A percentile compares a stretch with the other conserved stretches of the same genome.
Evolutionary conservation across 2,113 vertebrate genomes (phyloP).

Genomic region (Tauraco erythrolophus): DNA sequence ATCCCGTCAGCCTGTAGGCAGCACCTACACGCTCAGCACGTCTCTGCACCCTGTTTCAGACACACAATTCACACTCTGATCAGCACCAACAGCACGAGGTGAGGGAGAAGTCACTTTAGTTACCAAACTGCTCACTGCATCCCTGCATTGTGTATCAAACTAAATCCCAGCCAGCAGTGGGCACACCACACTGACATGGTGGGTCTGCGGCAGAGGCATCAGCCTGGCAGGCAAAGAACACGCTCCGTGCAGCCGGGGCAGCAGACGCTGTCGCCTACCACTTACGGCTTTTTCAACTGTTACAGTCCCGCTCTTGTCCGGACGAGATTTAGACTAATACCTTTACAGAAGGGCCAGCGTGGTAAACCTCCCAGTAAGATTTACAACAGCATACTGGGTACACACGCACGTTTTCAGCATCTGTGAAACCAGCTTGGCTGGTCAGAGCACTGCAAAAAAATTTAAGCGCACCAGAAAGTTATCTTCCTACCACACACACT

Average conservation of each 20-base stretch:
- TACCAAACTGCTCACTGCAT: not conserved
- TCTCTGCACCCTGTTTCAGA: no score
- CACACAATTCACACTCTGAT: not conserved
- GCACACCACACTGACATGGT: no score
- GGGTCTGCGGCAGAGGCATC: not conserved
- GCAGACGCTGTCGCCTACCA: not conserved
- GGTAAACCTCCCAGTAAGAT: not conserved
- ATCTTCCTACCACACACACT: fast-evolving
- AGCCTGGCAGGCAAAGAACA: not conserved
- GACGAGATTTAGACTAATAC: not conserved
- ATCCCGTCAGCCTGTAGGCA: not conserved
- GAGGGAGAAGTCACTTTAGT: not conserved
- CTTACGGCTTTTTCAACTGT: not conserved
- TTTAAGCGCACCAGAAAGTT: fast-evolving
- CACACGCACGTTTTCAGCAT: not conserved
- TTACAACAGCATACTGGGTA: not conserved
- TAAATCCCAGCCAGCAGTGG: not conserved
- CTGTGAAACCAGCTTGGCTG: not conserved
- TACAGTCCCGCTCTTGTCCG: not conserved
- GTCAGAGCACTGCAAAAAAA: not conserved
- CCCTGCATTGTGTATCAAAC: not conserved
- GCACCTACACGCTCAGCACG: fast-evolving
- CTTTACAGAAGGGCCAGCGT: not conserved
- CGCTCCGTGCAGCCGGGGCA: not conserved
- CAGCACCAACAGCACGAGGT: not conserved